These are phyloP conservation scores for Lamprologus ornatipinnis DNA, from an alignment of 2,113 vertebrate genomes.

Conservation along the genomic window DNA sequence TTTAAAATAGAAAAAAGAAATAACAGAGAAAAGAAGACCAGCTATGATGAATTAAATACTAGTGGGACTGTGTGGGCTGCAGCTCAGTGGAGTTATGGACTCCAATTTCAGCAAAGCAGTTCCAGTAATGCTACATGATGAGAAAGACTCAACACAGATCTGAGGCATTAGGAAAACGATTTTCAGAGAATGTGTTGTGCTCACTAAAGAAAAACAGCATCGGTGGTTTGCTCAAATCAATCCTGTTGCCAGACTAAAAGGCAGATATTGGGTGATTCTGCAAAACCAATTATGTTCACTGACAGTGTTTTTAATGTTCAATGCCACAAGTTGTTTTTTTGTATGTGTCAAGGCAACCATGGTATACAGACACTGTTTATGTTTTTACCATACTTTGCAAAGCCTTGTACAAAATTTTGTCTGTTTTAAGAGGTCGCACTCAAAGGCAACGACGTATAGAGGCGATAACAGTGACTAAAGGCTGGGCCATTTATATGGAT, in stretches of 20 bases:
- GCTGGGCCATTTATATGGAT: not conserved
- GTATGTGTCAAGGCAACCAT: not conserved
- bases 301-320: not conserved
- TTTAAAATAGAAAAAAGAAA: not conserved
- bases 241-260: not conserved
- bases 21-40: not conserved
- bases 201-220: not conserved
- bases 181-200: not conserved
- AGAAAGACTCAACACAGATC: not conserved
- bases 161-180: not conserved
- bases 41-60: constrained; percentile 23
- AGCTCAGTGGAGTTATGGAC: not conserved
- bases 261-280: not conserved
- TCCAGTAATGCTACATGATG: not conserved
- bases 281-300: not conserved
- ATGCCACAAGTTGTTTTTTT: no score
- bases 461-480: not conserved
- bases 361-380: not conserved
- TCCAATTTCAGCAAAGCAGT: not conserved
- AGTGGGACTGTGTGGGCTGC: not conserved
- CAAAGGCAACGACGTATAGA: not conserved
- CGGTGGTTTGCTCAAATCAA: not conserved
- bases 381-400: not conserved
- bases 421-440: not conserved
- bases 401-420: not conserved